Percentiles rank a stretch among this genome's conserved stretches.
Conservation (phyloP, 2,113 vertebrate species). For the Nematolebias whitei region DNA sequence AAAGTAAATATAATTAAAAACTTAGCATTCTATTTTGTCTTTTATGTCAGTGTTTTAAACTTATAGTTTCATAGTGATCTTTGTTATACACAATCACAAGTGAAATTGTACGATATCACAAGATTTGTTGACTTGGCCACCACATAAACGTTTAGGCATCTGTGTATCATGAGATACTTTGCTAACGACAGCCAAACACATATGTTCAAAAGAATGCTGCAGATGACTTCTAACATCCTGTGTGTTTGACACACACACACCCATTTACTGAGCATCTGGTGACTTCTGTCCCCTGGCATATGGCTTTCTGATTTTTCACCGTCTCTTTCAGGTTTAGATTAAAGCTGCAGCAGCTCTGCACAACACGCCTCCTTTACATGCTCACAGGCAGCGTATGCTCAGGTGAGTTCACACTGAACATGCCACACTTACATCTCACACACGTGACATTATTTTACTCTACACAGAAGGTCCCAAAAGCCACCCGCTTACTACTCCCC, state of each 20-base stretch:
- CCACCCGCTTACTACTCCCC: conserved; percentile 55
- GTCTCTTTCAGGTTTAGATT: conserved; percentile 57
- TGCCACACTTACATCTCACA: conserved; percentile 34
- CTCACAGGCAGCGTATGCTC: conserved; percentile 22
- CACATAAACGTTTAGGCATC: no score
- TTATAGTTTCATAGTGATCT: no score
- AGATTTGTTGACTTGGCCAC: no score
- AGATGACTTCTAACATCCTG: conserved; percentile 41
- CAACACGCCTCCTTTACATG: conserved; percentile 26
- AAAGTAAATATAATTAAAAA: neutral
- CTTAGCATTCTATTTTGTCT: no score
- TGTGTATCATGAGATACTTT: no score
- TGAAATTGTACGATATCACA: no score
- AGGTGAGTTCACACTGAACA: conserved; percentile 32
- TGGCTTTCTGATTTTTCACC: conserved; percentile 47
- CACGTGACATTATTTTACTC: conserved; percentile 33
- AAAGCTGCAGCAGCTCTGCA: conserved; percentile 25
- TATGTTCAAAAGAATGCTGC: conserved; percentile 13
- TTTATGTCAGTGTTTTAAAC: no score
- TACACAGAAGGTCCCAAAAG: conserved; percentile 30
- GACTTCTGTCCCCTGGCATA: conserved; percentile 44
- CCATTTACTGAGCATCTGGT: conserved; percentile 51
- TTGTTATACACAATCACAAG: no score
- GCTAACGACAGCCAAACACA: no score
- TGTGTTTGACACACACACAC: conserved; percentile 16